Conservation (phyloP, 2,888 invertebrate genomes). For the Reticulitermes lucifugus region DNA sequence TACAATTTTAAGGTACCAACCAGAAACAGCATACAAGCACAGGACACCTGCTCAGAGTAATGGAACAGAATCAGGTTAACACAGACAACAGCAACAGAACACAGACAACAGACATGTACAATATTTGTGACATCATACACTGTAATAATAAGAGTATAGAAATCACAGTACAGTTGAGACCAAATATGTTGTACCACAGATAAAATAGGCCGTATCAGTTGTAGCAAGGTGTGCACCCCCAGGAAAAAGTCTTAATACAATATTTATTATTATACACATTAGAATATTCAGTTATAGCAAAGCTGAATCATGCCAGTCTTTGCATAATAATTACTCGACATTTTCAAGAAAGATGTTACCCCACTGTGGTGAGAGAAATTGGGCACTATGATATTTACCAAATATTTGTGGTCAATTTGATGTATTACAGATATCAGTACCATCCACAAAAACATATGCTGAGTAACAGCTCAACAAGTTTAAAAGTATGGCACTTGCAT, state of each 20-base stretch:
- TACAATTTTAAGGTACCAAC: background rate
- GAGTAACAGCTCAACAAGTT: too few relatives aligned
- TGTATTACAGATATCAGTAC: too few relatives aligned
- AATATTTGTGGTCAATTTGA: background rate
- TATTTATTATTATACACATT: conserved; percentile 33
- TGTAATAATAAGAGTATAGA: conserved; percentile 28
- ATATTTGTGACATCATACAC: conserved; percentile 26
- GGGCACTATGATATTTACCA: background rate
- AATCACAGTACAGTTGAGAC: conserved; percentile 41
- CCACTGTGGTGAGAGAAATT: conserved; percentile 13
- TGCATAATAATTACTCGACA: conserved; percentile 12
- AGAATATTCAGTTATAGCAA: conserved; percentile 37
- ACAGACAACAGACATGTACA: conserved; percentile 32
- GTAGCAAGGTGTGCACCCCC: conserved; percentile 39
- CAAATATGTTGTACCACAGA: conserved; percentile 38
- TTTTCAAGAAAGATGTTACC: background rate
- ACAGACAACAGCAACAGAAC: conserved; percentile 27
- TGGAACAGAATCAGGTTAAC: background rate
- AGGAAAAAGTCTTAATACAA: conserved; percentile 38
- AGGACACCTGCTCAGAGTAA: background rate
- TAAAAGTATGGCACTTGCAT: too few relatives aligned
- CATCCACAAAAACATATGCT: too few relatives aligned
- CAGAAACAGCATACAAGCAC: background rate
- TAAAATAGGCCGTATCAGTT: conserved; percentile 41
- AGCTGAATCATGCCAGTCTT: conserved; percentile 38